Evolutionary conservation across 2,797 vertebrate species (phyloP).

Genomic region (Rhynchonycteris naso): DNA sequence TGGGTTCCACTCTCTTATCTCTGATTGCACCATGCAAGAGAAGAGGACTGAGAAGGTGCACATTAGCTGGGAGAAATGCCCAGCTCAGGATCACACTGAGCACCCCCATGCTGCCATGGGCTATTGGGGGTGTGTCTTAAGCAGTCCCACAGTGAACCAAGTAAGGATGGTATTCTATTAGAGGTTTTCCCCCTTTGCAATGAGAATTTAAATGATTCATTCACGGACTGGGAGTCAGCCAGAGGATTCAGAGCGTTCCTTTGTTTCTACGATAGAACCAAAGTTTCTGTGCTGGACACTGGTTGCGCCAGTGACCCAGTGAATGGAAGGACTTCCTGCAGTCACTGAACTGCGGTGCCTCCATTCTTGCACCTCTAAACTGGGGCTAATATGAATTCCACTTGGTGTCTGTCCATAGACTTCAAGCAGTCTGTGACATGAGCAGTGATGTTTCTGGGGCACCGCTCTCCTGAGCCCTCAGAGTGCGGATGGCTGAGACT

Average conservation of each 20-base stretch:
- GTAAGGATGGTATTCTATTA: neutral
- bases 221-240: neutral
- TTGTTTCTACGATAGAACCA: neutral
- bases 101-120: accelerated
- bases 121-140: neutral
- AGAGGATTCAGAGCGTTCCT: accelerated
- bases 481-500: neutral
- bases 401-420: neutral
- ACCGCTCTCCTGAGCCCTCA: neutral
- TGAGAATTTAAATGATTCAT: neutral
- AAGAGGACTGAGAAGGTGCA: too few species aligned
- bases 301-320: accelerated
- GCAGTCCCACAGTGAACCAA: neutral
- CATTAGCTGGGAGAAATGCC: neutral
- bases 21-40: accelerated
- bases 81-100: accelerated
- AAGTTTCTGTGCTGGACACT: neutral
- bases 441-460: neutral
- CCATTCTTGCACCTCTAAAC: neutral
- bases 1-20: neutral
- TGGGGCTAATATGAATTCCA: accelerated
- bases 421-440: neutral
- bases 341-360: accelerated
- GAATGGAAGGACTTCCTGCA: neutral
- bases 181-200: neutral